Conservation (phyloP, 2,113 vertebrate species). For the Crotalus viridis region DNA sequence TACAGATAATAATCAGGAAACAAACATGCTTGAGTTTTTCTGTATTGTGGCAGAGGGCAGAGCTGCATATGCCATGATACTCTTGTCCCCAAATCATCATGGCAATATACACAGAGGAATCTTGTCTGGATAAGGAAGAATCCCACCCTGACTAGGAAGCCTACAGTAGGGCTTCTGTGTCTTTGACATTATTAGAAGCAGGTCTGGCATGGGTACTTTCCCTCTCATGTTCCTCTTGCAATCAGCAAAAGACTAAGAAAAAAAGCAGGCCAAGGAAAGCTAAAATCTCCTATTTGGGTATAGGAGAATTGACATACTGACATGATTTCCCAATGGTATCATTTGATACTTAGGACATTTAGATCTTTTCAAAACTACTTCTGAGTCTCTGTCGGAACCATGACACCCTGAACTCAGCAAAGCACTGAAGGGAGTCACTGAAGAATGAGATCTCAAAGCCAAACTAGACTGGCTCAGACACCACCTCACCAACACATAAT, state of each 20-base stretch:
- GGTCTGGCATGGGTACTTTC: background rate
- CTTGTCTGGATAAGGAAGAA: background rate
- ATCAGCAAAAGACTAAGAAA: background rate
- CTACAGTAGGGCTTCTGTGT: too few species aligned
- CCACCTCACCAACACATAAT: background rate
- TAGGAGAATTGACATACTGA: background rate
- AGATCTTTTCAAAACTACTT: background rate
- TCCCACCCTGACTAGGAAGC: background rate
- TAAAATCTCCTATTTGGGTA: background rate
- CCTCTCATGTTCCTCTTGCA: background rate
- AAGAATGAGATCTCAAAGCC: background rate
- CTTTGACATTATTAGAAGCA: background rate
- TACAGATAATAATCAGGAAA: background rate
- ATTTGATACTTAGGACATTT: background rate
- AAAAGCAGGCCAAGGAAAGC: background rate
- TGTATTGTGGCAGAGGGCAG: background rate
- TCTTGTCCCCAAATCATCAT: background rate
- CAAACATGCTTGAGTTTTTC: background rate
- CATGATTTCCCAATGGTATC: background rate
- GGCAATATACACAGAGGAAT: background rate
- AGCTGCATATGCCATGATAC: background rate
- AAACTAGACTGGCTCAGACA: background rate
- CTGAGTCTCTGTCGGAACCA: background rate
- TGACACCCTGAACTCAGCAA: background rate
- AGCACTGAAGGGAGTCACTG: background rate